These are phyloP conservation scores for Whitmania pigra DNA, from an alignment of 1,140 invertebrate genomes.

Conservation along the genomic window DNA sequence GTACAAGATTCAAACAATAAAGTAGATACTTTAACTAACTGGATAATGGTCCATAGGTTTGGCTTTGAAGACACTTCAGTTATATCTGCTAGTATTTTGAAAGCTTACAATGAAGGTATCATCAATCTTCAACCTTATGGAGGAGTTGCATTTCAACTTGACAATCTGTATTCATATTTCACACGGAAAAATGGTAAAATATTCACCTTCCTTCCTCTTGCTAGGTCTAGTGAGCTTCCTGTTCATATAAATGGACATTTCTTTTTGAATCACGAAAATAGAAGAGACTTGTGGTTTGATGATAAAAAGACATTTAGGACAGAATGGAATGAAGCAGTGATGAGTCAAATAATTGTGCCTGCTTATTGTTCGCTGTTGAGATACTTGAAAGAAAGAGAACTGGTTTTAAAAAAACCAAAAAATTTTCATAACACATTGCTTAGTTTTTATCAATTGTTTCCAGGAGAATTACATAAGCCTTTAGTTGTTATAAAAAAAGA, in stretches of 20 bases:
- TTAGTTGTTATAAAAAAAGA: not conserved
- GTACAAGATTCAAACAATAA: not conserved
- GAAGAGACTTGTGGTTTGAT: conserved; percentile 32
- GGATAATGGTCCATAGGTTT: conserved; percentile 30
- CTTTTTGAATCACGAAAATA: conserved; percentile 34
- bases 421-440: not conserved
- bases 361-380: conserved; percentile 26
- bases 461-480: not conserved
- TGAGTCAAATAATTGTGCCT: conserved; percentile 29
- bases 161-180: not conserved
- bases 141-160: conserved; percentile 29
- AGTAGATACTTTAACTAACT: conserved; percentile 7
- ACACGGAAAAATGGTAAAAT: conserved; percentile 22
- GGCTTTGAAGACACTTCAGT: conserved; percentile 26
- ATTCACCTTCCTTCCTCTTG: conserved; percentile 37
- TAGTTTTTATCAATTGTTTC: not conserved
- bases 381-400: not conserved
- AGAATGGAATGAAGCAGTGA: conserved; percentile 33
- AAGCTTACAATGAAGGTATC: conserved; percentile 25
- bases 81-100: conserved; percentile 22
- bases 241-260: conserved; percentile 38
- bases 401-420: not conserved
- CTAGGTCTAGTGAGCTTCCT: conserved; percentile 32
- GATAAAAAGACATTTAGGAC: conserved; percentile 22
- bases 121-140: conserved; percentile 31